phyloP scores from a whole-genome alignment of 2,888 invertebrate genomes.

The Didymodactylos carnosus region DNA sequence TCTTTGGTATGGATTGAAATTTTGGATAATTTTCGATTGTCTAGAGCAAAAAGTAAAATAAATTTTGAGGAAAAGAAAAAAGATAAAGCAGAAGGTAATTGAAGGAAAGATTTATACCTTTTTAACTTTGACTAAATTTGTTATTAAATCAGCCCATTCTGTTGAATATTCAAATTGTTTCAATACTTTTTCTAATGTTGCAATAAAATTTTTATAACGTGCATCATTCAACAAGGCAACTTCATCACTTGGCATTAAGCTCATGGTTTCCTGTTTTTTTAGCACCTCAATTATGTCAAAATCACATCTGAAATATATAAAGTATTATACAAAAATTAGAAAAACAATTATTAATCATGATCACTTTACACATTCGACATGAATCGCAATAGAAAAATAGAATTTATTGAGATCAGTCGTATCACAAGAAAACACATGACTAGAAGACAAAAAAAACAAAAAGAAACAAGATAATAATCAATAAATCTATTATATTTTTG shows the following conservation, averaged over 20 bases:
- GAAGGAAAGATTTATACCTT: slow-evolving; percentile 45
- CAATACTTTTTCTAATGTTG: slow-evolving; percentile 3
- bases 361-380: no score
- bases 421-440: background rate
- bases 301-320: background rate
- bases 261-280: slow-evolving; percentile 7
- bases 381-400: no score
- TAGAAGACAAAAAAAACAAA: background rate
- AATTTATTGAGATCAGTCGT: no score
- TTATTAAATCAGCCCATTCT: slow-evolving; percentile 81
- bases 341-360: no score
- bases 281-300: no score
- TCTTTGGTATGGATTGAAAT: slow-evolving; percentile 61
- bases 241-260: slow-evolving; percentile 4
- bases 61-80: background rate
- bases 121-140: slow-evolving; percentile 65
- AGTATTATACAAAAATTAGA: background rate
- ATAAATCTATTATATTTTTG: no score
- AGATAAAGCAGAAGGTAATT: background rate
- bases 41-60: slow-evolving; percentile 34
- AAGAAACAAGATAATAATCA: background rate
- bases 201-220: slow-evolving; percentile 3
- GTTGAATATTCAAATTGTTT: slow-evolving; percentile 77
- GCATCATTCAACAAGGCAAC: background rate
- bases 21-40: slow-evolving; percentile 57